Conservation (phyloP, 1,140 invertebrate species). For the Amyelois transitella region DNA sequence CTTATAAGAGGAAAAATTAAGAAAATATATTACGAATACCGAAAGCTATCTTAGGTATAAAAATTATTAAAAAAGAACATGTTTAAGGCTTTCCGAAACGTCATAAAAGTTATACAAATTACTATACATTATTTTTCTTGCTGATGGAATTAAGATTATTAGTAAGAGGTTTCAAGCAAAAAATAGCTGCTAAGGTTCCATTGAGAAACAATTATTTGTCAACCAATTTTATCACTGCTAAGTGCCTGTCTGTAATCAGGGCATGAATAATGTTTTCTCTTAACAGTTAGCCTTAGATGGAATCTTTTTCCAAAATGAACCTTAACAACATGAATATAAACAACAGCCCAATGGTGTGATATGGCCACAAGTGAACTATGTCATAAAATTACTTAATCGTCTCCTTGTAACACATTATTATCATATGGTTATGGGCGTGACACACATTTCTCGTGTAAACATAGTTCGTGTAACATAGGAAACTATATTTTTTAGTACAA, state of each 20-base stretch:
- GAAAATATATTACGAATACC: no score
- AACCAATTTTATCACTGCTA: not conserved
- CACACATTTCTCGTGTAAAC: slow-evolving; percentile 52
- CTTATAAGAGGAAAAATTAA: no score
- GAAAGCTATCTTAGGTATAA: no score
- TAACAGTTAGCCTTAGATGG: not conserved
- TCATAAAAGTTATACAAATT: no score
- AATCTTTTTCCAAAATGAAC: slow-evolving; percentile 2
- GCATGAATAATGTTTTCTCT: not conserved
- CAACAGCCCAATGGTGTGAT: slow-evolving; percentile 8
- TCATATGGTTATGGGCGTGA: slow-evolving; percentile 58
- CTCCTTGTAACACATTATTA: slow-evolving; percentile 67
- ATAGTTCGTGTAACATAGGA: slow-evolving; percentile 34
- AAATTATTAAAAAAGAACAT: no score
- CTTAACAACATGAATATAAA: slow-evolving; percentile 13
- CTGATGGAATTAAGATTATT: no score
- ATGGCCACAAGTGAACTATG: slow-evolving; percentile 22
- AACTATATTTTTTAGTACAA: slow-evolving; percentile 16
- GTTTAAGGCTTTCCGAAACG: no score
- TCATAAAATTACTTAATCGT: slow-evolving; percentile 55
- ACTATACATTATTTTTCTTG: no score
- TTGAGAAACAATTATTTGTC: no score
- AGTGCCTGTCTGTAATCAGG: not conserved
- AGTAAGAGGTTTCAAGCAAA: no score
- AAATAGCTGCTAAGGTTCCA: no score